Conservation (phyloP, 1,140 invertebrate species). For the Drosophila guanche region DNA sequence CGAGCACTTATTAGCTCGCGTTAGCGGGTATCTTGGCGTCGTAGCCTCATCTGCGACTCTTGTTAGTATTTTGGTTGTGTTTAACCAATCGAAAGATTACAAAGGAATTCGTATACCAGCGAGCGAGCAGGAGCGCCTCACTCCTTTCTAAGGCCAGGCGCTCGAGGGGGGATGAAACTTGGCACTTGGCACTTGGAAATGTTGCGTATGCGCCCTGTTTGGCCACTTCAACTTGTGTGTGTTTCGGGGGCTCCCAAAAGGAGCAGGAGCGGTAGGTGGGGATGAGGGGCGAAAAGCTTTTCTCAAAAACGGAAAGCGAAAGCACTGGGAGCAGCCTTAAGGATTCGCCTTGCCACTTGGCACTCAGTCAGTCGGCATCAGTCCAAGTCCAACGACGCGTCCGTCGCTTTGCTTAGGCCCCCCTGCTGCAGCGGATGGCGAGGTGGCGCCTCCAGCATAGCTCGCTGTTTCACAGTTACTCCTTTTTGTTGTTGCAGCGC, state of each 20-base stretch:
- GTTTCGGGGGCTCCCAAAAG: no score
- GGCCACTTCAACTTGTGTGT: neutral
- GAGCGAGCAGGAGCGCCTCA: neutral
- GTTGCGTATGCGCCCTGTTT: slow-evolving; percentile 41
- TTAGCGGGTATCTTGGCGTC: no score
- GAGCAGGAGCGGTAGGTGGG: no score
- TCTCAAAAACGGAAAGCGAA: no score
- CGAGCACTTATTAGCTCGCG: no score
- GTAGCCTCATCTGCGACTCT: no score
- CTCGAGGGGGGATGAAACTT: no score
- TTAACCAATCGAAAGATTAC: slow-evolving; percentile 40
- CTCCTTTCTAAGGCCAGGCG: neutral
- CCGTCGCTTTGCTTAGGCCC: slow-evolving; percentile 45
- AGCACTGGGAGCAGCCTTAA: neutral
- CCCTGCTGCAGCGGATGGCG: slow-evolving; percentile 28
- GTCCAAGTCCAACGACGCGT: slow-evolving; percentile 72
- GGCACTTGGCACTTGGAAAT: slow-evolving; percentile 25
- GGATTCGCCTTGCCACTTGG: neutral
- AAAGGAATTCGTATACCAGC: slow-evolving; percentile 9
- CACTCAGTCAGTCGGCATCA: slow-evolving; percentile 64
- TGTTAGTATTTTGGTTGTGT: slow-evolving; percentile 34
- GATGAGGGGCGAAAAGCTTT: no score
- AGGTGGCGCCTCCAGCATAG: slow-evolving; percentile 33
- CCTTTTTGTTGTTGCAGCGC: slow-evolving; percentile 2
- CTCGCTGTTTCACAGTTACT: neutral